A percentile compares a stretch with the other conserved stretches of the same genome.
Conservation (phyloP, 2,113 vertebrate genomes). For the Phainopepla nitens region DNA sequence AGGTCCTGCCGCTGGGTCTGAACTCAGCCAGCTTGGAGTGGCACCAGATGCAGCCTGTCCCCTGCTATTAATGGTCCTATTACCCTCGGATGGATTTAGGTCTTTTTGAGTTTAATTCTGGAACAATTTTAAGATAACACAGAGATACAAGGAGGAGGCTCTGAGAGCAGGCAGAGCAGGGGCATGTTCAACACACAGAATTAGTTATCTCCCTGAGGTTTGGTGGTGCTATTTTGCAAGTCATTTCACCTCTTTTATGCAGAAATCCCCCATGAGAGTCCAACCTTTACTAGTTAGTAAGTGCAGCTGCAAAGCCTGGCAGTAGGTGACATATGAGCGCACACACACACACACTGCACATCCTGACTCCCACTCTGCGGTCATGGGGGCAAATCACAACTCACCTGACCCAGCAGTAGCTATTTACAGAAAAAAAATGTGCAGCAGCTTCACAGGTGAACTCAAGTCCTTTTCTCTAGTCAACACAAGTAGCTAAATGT, state of each 20-base stretch:
- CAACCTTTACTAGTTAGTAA: not conserved
- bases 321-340: not conserved
- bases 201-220: not conserved
- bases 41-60: not conserved
- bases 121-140: not conserved
- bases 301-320: not conserved
- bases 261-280: not conserved
- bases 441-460: not conserved
- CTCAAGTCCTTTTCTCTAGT: not conserved
- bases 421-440: not conserved
- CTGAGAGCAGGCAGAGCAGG: not conserved
- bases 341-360: fast-evolving
- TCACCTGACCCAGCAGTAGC: not conserved
- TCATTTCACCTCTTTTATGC: not conserved
- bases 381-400: fast-evolving
- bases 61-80: not conserved
- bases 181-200: fast-evolving
- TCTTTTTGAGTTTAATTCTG: not conserved
- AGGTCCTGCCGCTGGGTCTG: not conserved
- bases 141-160: not conserved
- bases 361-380: not conserved
- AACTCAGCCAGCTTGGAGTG: not conserved
- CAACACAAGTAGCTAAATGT: not conserved
- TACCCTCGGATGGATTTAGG: not conserved
- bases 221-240: not conserved